phyloP scores from a whole-genome alignment of 2,888 invertebrate genomes.

The Cataglyphis cursor region DNA sequence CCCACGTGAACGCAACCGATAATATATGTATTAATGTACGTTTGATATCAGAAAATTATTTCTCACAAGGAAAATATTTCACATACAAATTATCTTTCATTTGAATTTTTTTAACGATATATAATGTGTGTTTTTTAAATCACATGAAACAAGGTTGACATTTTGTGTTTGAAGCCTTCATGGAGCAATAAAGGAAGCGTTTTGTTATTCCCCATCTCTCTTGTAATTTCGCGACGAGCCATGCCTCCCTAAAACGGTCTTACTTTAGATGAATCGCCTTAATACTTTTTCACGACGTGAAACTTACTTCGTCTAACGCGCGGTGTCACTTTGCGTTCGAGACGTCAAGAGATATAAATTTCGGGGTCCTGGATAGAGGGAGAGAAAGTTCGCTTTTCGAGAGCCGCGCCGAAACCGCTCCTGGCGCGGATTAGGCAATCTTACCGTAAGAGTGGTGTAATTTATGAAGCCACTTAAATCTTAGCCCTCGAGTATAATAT shows the following conservation, averaged over 20 bases:
- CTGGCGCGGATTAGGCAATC: constrained; percentile 69
- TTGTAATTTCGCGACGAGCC: constrained; percentile 15
- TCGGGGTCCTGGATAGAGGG: constrained; percentile 11
- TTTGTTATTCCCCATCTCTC: background rate
- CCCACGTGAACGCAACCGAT: background rate
- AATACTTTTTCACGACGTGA: constrained; percentile 34
- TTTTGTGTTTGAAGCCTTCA: background rate
- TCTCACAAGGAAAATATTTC: background rate
- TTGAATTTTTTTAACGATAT: background rate
- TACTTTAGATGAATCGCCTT: constrained; percentile 39
- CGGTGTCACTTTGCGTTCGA: constrained; percentile 49
- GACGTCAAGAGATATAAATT: constrained; percentile 49
- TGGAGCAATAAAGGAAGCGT: background rate
- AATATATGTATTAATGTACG: background rate
- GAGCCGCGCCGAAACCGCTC: constrained; percentile 59
- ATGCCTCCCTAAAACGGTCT: background rate
- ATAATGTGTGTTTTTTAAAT: background rate
- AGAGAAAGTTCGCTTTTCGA: constrained; percentile 58
- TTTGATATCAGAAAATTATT: background rate
- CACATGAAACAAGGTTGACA: background rate
- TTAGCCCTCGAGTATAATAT: constrained; percentile 66
- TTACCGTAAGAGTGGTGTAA: constrained; percentile 72
- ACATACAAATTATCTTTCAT: background rate
- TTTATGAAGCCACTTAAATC: constrained; percentile 75
- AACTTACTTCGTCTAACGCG: constrained; percentile 50